A percentile compares a stretch with the other conserved stretches of the same genome.
phyloP scores from a whole-genome alignment of 92 coral and sea anemone genomes.

The Paramuricea clavata region DNA sequence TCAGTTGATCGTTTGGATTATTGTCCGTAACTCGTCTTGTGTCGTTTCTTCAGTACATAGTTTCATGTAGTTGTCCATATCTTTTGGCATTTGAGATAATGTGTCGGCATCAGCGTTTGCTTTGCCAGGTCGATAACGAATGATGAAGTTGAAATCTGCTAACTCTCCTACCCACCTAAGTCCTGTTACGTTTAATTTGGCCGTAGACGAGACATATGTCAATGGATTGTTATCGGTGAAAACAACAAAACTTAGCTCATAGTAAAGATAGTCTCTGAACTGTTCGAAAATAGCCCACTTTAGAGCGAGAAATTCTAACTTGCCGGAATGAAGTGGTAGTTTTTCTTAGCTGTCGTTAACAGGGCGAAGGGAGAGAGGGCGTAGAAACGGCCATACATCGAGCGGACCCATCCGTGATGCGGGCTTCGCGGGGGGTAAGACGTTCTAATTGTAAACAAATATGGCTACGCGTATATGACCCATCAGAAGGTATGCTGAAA shows the following conservation, averaged over 20 bases:
- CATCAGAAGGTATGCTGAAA: too few relatives aligned
- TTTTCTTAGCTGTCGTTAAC: not conserved
- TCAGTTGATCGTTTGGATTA: not conserved
- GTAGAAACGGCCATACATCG: too few relatives aligned
- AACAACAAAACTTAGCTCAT: too few relatives aligned
- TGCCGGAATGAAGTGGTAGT: slow-evolving; percentile 33
- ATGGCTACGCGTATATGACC: too few relatives aligned
- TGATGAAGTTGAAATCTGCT: slow-evolving; percentile 58
- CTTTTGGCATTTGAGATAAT: slow-evolving; percentile 37
- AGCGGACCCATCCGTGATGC: too few relatives aligned
- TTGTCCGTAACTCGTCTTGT: slow-evolving; percentile 16
- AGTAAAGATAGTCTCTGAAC: too few relatives aligned
- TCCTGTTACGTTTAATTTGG: slow-evolving; percentile 11
- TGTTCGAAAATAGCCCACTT: too few relatives aligned
- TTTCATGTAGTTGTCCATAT: slow-evolving; percentile 26
- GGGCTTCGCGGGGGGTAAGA: too few relatives aligned
- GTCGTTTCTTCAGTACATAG: slow-evolving; percentile 30
- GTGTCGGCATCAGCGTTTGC: slow-evolving; percentile 58
- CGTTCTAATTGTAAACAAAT: too few relatives aligned
- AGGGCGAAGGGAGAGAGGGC: too few relatives aligned
- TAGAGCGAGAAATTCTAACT: slow-evolving; percentile 12
- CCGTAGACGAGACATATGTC: too few relatives aligned
- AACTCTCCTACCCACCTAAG: slow-evolving; percentile 56
- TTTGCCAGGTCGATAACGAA: slow-evolving; percentile 51
- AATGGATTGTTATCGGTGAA: too few relatives aligned